Evolutionary conservation across 1,140 invertebrate genomes (phyloP), one percentile per base, ranked within the genome.

Genomic region (Brachionus koreanus): DNA sequence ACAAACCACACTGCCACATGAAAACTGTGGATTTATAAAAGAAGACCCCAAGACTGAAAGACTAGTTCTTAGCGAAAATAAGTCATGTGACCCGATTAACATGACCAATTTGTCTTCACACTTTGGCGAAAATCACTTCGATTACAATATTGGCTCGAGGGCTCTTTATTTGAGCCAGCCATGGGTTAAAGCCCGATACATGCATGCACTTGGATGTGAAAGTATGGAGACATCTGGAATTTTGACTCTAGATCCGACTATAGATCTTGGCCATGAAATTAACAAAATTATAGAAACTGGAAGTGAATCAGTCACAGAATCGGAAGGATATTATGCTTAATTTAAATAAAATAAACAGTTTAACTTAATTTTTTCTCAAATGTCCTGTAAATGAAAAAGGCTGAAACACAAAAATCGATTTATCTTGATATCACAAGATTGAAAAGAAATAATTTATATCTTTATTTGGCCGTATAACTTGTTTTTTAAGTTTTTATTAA

Each of bases 251-350:
- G 76, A 79, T 23, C 76, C 76, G 29, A 61, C 76, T n/a, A 61
- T 43, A 33, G 76, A 61, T 23, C 16, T 57, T 13, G 39, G 76
- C 2, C 19, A 33, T 79, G 49, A 61, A 61, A 79, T 74, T 35
- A 79, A 37, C 23, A 79, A 79, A 61, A 39, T 65, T n/a, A 79
- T 57, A 19, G 76, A 65, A 33, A 42, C 39, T 37, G 46, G 49
- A 33, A 39, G 61, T 61, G 76, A 65, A n/a, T 37, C 33, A 3
- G 49, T 39, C 9, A 61, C 46, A n/a, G 76, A 79, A 23, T 42
- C 76, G 12, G 76, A 79, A 37, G 76, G 49, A 23, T 79, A 79
- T 16, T 79, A 79, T 35, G 76, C 76, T 19, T 79, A 61, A 61
- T 61, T 25, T 13, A 9, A 74, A 74, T 29, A 2, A 74, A 3